Percentiles rank a stretch among this genome's conserved stretches.
phyloP scores from a whole-genome alignment of 1,140 invertebrate genomes.

The Lepeophtheirus salmonis region DNA sequence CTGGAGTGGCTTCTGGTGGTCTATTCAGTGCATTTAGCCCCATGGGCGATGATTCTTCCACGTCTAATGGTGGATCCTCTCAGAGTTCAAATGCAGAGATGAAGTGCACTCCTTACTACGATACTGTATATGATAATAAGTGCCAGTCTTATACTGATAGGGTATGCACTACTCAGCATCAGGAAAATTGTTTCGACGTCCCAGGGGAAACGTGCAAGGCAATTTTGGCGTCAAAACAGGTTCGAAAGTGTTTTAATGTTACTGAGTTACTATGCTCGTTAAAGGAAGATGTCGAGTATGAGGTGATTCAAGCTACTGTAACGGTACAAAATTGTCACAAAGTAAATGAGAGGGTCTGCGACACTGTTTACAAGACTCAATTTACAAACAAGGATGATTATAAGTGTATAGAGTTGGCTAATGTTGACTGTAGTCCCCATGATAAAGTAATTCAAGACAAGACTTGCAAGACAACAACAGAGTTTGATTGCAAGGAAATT shows the following conservation, averaged over 20 bases:
- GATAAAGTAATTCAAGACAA: neutral
- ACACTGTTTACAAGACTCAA: neutral
- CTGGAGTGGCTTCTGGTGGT: neutral
- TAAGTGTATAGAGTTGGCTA: neutral
- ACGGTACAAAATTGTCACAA: slow-evolving; percentile 11
- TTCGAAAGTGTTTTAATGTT: slow-evolving; percentile 2
- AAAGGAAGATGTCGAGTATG: slow-evolving; percentile 5
- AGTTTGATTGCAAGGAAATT: slow-evolving; percentile 2
- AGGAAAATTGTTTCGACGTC: neutral
- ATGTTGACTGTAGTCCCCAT: neutral
- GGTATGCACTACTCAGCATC: slow-evolving; percentile 1
- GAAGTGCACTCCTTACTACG: neutral
- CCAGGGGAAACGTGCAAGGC: neutral
- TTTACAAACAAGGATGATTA: slow-evolving; percentile 1
- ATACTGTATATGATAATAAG: neutral
- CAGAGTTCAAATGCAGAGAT: neutral
- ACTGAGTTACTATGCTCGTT: neutral
- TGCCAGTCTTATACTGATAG: neutral
- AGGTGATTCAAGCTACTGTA: neutral
- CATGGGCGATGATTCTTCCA: neutral
- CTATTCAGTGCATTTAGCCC: too few relatives aligned
- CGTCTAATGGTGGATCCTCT: neutral
- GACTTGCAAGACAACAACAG: neutral
- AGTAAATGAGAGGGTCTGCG: slow-evolving; percentile 2
- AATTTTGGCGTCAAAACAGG: neutral